A percentile compares a stretch with the other conserved stretches of the same genome.
phyloP scores from a whole-genome alignment of 2,113 vertebrate genomes.

The Lipophrys pholis region DNA sequence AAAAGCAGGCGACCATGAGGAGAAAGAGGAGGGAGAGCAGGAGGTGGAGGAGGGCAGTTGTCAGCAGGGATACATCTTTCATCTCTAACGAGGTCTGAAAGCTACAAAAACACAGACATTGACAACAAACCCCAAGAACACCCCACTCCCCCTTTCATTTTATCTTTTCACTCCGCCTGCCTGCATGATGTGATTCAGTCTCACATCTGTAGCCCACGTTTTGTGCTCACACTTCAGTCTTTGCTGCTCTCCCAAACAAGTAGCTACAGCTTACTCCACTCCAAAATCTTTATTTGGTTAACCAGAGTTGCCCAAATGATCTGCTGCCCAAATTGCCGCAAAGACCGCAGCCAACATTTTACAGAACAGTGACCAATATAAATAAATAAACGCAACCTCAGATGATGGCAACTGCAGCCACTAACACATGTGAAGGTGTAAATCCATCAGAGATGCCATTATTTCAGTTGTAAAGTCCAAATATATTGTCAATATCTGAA shows the following conservation, averaged over 20 bases:
- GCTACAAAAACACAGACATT: slow-evolving; percentile 77
- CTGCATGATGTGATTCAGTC: slow-evolving; percentile 47
- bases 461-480: background rate
- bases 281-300: slow-evolving; percentile 3
- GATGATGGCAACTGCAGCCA: background rate
- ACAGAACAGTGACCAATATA: background rate
- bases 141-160: slow-evolving; percentile 55
- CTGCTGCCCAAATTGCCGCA: background rate
- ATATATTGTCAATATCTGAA: slow-evolving; percentile 22
- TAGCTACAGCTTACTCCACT: background rate
- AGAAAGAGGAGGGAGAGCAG: slow-evolving; percentile 22
- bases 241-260: slow-evolving; percentile 30
- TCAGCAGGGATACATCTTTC: slow-evolving; percentile 81
- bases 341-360: background rate
- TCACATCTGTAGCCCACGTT: slow-evolving; percentile 40
- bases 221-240: slow-evolving; percentile 25
- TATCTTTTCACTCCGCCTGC: slow-evolving; percentile 54
- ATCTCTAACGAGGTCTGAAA: slow-evolving; percentile 84
- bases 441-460: too few relatives aligned
- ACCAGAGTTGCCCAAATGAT: background rate
- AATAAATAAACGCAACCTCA: background rate
- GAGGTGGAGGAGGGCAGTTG: slow-evolving; percentile 54
- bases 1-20: slow-evolving; percentile 3
- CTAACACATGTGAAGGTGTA: too few relatives aligned
- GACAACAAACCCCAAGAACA: slow-evolving; percentile 73